Evolutionary conservation across 2,113 vertebrate genomes (phyloP), one percentile per base, ranked within the genome.

Genomic region (Polypterus senegalus): DNA sequence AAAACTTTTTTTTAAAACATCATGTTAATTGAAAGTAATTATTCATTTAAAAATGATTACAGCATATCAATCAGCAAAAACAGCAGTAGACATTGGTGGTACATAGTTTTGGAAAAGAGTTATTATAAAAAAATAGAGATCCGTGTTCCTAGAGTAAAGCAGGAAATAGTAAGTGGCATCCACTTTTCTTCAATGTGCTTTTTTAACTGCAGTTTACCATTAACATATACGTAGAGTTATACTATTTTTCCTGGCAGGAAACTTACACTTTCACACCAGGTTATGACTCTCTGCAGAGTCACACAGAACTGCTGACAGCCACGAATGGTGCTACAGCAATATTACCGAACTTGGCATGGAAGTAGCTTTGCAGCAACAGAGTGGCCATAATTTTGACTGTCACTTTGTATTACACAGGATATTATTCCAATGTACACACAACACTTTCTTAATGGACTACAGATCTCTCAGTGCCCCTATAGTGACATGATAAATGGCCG

Each of bases 351-450:
- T 87, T 90, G 86, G 83, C 85, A 89, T 65, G 81, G 81, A 83
- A 81, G 80, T 75, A 79, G 81, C 83, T 82, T 87, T 86, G 83
- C 75, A 80, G 84, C 84, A 73, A 83, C 78, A 83, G 85, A 88
- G 86, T 83, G 79, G 83, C 81, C 82, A 86, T 90, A 88, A 91
- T 90, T 91, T 85, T 88, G 82, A 83, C 87, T 91, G 89, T 91
- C 89, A 90, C 80, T 89, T 88, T 81, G 76, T 77, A 90, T 93
- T 88, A 91, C 81, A 80, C 81, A 76, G 72, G 76, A 87, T 90
- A 90, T 88, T 73, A 90, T 87, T 91, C 85, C 83, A 81, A 75
- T 77, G 78, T 83, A 75, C 78, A 83, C 81, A 82, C 83, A 77
- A 81, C 79, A 80, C 81, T 83, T 76, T 77, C 78, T 78, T 87